Evolutionary conservation across 2,113 vertebrate genomes (phyloP), one percentile per base, ranked within the genome.

Genomic region (Elaphurus davidianus): DNA sequence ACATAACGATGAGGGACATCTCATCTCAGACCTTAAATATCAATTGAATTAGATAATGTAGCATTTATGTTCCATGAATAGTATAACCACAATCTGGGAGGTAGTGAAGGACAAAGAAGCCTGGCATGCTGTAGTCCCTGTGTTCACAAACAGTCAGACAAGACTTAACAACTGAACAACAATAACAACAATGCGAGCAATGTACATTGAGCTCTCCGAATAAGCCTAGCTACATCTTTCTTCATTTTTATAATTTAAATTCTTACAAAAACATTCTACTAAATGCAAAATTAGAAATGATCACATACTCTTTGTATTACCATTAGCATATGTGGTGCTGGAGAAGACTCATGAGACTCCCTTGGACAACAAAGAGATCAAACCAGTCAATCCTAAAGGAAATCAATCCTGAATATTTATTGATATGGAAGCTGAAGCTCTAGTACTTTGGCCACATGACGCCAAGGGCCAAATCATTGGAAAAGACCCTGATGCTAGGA

Each of bases 91-190:
- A 71, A 5, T 36, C 19, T 71, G n/a, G 9, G n/a, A 71, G n/a
- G 8, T 71, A 40, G 19, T 71, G n/a, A 71, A 71, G n/a, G 9
- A 40, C 67, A 40, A 40, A 71, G 19, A 71, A 71, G 5, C 19
- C 10, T 71, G 19, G 67, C n/a, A 23, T 71, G 19, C 10, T 40
- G n/a, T n/a, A 71, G 10, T 71, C n/a, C n/a, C 3, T 36, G 67
- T 0, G 1, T 71, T 71, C 67, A 71, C 10, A 40, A 54, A 54
- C n/a, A 71, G n/a, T 59, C 2, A 0, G n/a, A 71, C 5, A 23
- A 71, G 67, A 40, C 9, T 40, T 71, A 71, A 71, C n/a, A 71
- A 71, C 9, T 40, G 67, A 71, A 71, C 19, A 12, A 23, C 19
- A 40, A 9, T 40, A 71, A 71, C n/a, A 71, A 4, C 21, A 36